Evolutionary conservation across 30 jellyfish, hydroid and myxozoan genomes (phyloP).

Genomic region (Turritopsis rubra): DNA sequence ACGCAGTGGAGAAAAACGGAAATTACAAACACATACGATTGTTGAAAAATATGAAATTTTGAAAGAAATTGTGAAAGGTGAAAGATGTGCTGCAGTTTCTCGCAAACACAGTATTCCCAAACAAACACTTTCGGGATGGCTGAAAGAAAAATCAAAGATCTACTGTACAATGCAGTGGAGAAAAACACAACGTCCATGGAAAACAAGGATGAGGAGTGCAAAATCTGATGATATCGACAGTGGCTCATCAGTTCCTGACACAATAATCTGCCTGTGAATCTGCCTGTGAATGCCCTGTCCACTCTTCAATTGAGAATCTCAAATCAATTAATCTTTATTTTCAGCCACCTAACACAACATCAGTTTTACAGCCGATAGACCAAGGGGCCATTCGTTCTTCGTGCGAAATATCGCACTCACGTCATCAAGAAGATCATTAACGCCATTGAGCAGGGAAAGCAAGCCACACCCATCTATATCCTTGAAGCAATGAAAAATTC

Average conservation of each 20-base stretch:
- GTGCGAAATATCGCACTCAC: too few species aligned
- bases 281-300: too few species aligned
- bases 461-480: neutral
- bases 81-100: conserved; percentile 9
- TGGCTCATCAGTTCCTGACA: conserved; percentile 11
- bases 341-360: neutral
- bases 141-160: neutral
- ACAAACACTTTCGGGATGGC: too few species aligned
- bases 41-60: neutral
- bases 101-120: neutral
- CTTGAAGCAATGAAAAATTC: neutral
- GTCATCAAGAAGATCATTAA: neutral
- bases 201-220: conserved; percentile 1
- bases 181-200: conserved; percentile 7
- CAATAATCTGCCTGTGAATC: conserved; percentile 23
- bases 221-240: conserved; percentile 1
- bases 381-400: too few species aligned
- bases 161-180: neutral
- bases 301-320: too few species aligned
- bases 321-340: neutral
- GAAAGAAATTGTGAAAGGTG: neutral
- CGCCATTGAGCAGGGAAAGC: neutral
- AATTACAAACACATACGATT: too few species aligned
- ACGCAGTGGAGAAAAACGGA: too few species aligned
- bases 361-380: too few species aligned